Conservation (phyloP, 2,113 vertebrate species). For the Pipra filicauda region DNA sequence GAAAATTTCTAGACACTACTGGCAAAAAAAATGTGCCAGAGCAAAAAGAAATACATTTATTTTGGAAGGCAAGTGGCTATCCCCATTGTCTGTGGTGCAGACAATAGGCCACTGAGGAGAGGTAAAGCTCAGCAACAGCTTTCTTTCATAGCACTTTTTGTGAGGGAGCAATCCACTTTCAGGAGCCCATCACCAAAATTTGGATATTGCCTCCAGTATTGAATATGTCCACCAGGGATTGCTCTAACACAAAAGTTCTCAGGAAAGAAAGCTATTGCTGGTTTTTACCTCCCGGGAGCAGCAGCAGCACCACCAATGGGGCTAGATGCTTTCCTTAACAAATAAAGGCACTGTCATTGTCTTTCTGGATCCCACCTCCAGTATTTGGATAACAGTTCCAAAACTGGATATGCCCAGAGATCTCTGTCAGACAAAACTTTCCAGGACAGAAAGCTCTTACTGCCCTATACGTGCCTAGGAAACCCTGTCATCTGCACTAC, state of each 20-base stretch:
- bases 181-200: background rate
- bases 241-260: background rate
- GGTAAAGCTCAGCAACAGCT: background rate
- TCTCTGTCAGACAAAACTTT: background rate
- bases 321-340: background rate
- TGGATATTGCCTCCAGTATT: background rate
- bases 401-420: background rate
- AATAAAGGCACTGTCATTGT: background rate
- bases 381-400: background rate
- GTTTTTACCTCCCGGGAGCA: accelerated
- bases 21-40: background rate
- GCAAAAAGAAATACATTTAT: background rate
- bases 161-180: background rate
- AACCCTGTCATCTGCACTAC: background rate
- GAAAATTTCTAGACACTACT: background rate
- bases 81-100: background rate
- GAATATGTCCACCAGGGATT: background rate
- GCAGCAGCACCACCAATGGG: accelerated
- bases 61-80: background rate
- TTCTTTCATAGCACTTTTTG: background rate
- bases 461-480: background rate
- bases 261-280: background rate
- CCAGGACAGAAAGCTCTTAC: background rate
- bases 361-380: background rate
- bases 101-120: background rate